Percentiles rank a stretch among this genome's conserved stretches.
Evolutionary conservation across 2,113 vertebrate genomes (phyloP).

Genomic region (Zosterops lateralis): DNA sequence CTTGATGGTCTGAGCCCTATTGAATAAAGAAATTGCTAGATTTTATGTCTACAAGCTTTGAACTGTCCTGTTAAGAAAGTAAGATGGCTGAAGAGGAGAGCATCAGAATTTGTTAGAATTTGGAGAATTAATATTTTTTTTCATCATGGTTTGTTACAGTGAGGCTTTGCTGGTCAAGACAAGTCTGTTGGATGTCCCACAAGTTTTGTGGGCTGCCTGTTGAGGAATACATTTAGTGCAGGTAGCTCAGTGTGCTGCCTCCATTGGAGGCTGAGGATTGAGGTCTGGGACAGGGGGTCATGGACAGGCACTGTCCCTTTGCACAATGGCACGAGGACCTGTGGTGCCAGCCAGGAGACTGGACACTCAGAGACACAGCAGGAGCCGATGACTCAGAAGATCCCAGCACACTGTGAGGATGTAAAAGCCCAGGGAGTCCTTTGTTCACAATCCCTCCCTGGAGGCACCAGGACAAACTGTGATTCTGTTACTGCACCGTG

Average conservation of each 20-base stretch:
- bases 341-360: neutral
- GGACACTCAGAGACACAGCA: neutral
- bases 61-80: neutral
- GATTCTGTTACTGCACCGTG: neutral
- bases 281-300: neutral
- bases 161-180: neutral
- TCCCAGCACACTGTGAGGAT: neutral
- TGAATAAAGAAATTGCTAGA: neutral
- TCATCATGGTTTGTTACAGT: neutral
- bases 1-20: neutral
- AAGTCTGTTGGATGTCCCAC: neutral
- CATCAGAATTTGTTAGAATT: neutral
- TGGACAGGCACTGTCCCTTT: neutral
- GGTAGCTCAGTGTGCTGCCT: neutral
- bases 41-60: neutral
- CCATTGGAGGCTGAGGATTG: neutral
- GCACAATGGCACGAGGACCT: neutral
- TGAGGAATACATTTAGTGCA: neutral
- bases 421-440: neutral
- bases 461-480: neutral
- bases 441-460: neutral
- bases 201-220: neutral
- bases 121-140: neutral
- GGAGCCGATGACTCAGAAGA: neutral
- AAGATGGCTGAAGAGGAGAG: neutral